These are phyloP conservation scores for Cydia amplana DNA, from an alignment of 1,140 invertebrate genomes.

Conservation along the genomic window DNA sequence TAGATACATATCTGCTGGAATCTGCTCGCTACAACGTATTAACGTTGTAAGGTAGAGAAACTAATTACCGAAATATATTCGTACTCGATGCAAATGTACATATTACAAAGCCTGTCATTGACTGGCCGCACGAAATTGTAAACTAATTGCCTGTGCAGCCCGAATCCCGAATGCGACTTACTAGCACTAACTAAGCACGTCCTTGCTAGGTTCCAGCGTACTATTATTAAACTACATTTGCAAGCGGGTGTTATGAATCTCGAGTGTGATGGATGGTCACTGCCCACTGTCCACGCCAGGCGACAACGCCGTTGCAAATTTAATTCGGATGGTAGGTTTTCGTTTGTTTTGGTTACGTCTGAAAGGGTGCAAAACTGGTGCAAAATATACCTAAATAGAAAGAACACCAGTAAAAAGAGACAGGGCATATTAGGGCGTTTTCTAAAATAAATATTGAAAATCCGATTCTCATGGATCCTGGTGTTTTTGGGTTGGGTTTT, in stretches of 20 bases:
- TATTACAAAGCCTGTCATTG: conserved; percentile 4
- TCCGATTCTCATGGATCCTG: no score
- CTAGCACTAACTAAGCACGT: conserved; percentile 29
- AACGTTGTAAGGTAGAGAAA: no score
- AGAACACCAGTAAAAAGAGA: neutral
- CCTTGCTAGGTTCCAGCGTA: conserved; percentile 42
- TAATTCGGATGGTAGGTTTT: conserved; percentile 5
- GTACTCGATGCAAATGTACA: neutral
- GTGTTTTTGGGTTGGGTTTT: no score
- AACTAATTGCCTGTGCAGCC: conserved; percentile 30
- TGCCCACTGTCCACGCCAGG: conserved; percentile 32
- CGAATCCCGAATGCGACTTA: conserved; percentile 25
- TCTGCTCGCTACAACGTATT: no score
- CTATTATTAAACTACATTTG: conserved; percentile 62
- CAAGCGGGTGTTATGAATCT: conserved; percentile 71
- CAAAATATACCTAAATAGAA: neutral
- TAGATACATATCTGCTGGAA: no score
- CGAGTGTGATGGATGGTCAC: conserved; percentile 68
- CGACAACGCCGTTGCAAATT: neutral
- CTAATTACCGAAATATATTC: neutral
- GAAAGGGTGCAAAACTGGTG: conserved; percentile 13
- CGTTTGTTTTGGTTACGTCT: neutral
- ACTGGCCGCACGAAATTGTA: conserved; percentile 26
- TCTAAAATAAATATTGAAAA: no score
- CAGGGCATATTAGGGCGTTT: neutral